Base-by-base conservation (phyloP, 2,113 vertebrate genomes). In the Rousettus leschenaultii region DNA sequence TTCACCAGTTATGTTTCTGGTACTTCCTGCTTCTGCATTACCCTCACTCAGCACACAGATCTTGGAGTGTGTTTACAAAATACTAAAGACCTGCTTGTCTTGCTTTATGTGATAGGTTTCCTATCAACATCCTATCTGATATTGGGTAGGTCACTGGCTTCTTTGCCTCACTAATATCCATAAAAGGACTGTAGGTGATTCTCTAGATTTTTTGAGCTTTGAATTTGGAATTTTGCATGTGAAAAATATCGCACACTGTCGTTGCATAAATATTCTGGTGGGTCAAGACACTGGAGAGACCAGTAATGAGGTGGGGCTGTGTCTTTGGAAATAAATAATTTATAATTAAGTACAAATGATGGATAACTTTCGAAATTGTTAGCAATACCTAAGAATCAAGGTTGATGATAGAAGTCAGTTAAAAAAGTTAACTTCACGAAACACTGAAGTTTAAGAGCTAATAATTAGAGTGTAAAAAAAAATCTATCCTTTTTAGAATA, bases 261-360 rank as follows among this genome's bases (percentile, higher is more conserved):
- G 21, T 70, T 78, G 15, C 53, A 22, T 79, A 63, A 48, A 65
- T 87, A 78, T 35, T 93, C 10, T 51, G 65, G 22, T 74, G 19
- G 24, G 38, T 75, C 24, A 84, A 86, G 40, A 71, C 53, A 35
- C 48, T 63, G 10, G 40, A 95, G 63, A 84, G 28, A 40, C 43
- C 26, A 74, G 13, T 70, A 78, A 73, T 86, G 88, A 74, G 53
- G 8, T 74, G 28, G 24, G 5, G 0, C 10, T 63, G 0, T 89
- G 48, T 59, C 35, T 95, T 86, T 93, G 51, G 63, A 90, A 74
- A 92, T 61, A 78, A 75, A 8, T 86, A 93, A 94, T 89, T 84
- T 94, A 40, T 48, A 63, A 94, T 78, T 75, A 86, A 75, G 61
- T 83, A n/a, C 33, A 77, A 55, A 86, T 45, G 5, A 57, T 85